phyloP scores from a whole-genome alignment of 1,140 invertebrate genomes.

The Saxidomus purpurata region DNA sequence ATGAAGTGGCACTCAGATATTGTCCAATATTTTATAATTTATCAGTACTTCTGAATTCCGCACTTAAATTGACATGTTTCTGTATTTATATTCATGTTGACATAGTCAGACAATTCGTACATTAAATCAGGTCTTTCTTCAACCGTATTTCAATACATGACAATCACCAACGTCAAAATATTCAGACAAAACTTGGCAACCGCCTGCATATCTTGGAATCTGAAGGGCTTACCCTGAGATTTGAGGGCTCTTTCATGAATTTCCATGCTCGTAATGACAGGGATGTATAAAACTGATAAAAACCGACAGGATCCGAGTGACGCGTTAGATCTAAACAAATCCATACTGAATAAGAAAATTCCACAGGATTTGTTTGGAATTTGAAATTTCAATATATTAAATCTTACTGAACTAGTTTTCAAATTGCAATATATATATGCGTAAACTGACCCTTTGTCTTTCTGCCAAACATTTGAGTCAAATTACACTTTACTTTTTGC shows the following conservation, averaged over 20 bases:
- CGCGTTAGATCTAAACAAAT: conserved; percentile 1
- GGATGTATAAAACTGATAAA: not conserved
- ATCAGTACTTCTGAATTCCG: not conserved
- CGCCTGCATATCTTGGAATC: not conserved
- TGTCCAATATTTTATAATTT: no score
- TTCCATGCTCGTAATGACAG: not conserved
- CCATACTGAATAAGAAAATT: not conserved
- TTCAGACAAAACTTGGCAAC: not conserved
- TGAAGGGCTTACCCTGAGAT: not conserved
- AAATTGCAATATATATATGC: no score
- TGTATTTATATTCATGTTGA: not conserved
- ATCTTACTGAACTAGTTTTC: no score
- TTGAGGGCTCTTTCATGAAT: not conserved
- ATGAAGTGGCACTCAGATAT: no score
- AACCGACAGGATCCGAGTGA: not conserved
- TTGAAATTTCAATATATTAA: not conserved
- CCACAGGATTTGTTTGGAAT: not conserved
- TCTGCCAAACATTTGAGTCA: no score
- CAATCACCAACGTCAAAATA: not conserved
- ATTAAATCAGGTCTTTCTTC: not conserved
- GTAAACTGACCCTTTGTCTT: no score
- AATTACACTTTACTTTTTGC: no score
- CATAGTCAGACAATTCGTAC: not conserved
- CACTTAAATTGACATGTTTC: not conserved
- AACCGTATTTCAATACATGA: not conserved